A percentile compares a stretch with the other conserved stretches of the same genome.
These are phyloP conservation scores for Latrodectus hesperus DNA, from an alignment of 2,888 invertebrate species.

Conservation along the genomic window DNA sequence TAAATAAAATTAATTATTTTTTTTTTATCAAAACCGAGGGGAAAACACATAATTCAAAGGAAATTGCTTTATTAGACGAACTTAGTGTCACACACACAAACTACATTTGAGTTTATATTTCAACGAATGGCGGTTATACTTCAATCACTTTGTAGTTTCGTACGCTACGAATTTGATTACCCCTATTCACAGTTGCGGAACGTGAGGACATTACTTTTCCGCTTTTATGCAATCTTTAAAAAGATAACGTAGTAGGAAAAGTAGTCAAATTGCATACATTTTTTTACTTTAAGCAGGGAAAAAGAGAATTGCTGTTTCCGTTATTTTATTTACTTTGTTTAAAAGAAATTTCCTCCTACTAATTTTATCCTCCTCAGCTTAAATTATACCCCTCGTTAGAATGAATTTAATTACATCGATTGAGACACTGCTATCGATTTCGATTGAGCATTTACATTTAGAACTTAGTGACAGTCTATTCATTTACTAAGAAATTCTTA, in stretches of 20 bases:
- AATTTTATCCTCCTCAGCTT: neutral
- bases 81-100: too few species aligned
- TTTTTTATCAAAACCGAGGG: too few species aligned
- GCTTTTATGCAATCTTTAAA: neutral
- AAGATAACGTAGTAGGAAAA: neutral
- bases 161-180: neutral
- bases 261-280: neutral
- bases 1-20: too few species aligned
- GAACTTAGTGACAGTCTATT: too few species aligned
- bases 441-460: too few species aligned
- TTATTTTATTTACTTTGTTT: constrained; percentile 3
- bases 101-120: neutral
- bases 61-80: too few species aligned
- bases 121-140: neutral
- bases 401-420: neutral
- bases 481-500: too few species aligned
- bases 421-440: neutral
- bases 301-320: neutral
- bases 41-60: too few species aligned
- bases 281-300: neutral
- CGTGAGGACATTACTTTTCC: neutral
- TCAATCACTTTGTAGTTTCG: constrained; percentile 2
- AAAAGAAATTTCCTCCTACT: neutral
- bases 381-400: neutral
- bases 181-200: neutral